phyloP scores from a whole-genome alignment of 2,888 invertebrate genomes.

The Hofmannophila pseudospretella region DNA sequence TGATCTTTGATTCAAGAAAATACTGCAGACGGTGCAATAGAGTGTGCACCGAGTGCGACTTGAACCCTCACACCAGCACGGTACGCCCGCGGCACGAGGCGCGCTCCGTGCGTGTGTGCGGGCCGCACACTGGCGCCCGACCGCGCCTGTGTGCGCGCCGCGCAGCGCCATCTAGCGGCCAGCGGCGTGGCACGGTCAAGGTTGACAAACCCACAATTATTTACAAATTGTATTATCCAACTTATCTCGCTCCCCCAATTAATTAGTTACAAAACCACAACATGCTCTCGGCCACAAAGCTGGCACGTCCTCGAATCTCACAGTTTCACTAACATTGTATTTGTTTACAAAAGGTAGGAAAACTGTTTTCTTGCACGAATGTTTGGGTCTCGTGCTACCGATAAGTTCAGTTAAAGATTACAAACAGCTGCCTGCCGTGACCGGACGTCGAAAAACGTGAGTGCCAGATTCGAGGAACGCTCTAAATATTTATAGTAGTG shows the following conservation, averaged over 20 bases:
- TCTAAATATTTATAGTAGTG: constrained; percentile 25
- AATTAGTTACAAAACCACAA: constrained; percentile 18
- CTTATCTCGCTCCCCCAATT: constrained; percentile 22
- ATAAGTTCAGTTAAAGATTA: constrained; percentile 62
- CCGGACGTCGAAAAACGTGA: constrained; percentile 55
- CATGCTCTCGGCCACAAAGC: constrained; percentile 14
- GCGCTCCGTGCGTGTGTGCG: constrained; percentile 38
- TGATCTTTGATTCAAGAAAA: constrained; percentile 35
- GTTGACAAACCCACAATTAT: constrained; percentile 68
- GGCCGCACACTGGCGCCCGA: constrained; percentile 36
- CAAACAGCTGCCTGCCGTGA: constrained; percentile 49
- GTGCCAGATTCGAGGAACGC: constrained; percentile 33
- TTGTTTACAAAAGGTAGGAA: constrained; percentile 60
- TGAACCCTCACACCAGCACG: constrained; percentile 38
- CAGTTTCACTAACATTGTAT: constrained; percentile 20
- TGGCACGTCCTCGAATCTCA: constrained; percentile 18
- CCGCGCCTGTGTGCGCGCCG: constrained; percentile 38
- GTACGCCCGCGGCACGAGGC: constrained; percentile 12
- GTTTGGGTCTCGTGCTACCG: constrained; percentile 43
- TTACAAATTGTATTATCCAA: constrained; percentile 51
- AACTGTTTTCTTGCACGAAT: constrained; percentile 53
- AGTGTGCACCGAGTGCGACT: constrained; percentile 36
- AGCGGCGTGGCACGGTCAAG: constrained; percentile 54
- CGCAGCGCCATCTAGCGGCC: constrained; percentile 61
- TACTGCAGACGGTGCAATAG: constrained; percentile 36